These are phyloP conservation scores for Phrynosoma platyrhinos DNA, from an alignment of 2,113 vertebrate genomes.

Conservation along the genomic window DNA sequence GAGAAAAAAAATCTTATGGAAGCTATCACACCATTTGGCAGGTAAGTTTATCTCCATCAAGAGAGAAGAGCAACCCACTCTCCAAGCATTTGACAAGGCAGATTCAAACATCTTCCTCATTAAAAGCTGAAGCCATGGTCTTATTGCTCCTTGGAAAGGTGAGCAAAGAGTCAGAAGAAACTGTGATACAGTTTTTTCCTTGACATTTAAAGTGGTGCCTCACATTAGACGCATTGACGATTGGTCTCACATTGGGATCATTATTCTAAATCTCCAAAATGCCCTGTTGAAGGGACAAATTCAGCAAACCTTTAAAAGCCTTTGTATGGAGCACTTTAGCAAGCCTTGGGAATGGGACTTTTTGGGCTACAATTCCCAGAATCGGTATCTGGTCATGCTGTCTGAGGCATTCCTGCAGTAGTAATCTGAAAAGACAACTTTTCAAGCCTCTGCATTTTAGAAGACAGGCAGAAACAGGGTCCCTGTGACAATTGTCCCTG, in stretches of 20 bases:
- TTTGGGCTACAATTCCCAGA: no score
- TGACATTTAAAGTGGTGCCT: background rate
- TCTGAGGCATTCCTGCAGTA: no score
- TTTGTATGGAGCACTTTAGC: no score
- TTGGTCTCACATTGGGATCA: background rate
- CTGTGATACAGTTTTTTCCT: background rate
- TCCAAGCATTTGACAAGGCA: background rate
- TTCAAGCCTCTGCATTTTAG: no score
- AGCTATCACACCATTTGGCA: background rate
- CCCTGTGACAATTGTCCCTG: no score
- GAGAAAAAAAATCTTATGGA: background rate
- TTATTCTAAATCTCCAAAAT: background rate
- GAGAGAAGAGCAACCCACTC: background rate
- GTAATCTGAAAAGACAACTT: no score
- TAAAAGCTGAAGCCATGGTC: background rate
- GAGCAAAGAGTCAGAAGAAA: background rate
- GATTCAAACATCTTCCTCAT: background rate
- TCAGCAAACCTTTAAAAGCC: no score
- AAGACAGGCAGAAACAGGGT: no score
- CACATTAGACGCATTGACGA: background rate
- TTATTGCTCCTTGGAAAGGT: background rate
- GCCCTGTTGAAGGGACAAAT: background rate
- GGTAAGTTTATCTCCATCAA: background rate
- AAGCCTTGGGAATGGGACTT: no score
- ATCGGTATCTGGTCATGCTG: no score